Evolutionary conservation across 2,113 vertebrate species (phyloP).

Genomic region (Grammomys surdaster): DNA sequence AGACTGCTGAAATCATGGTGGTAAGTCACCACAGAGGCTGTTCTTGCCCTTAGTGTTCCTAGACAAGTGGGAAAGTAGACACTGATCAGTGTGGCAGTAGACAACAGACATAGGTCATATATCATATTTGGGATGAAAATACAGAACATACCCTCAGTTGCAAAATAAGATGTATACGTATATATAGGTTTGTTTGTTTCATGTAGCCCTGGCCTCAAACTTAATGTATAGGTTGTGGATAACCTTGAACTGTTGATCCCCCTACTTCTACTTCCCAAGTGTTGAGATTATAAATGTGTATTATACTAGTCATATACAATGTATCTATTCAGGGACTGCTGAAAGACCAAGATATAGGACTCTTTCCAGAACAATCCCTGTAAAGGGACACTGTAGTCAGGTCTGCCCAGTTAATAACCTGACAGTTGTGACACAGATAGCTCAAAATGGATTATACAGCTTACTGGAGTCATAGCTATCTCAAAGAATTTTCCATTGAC

Average conservation of each 20-base stretch:
- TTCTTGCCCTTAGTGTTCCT: not conserved
- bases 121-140: not conserved
- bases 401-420: constrained; percentile 98
- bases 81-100: not conserved
- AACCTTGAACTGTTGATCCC: not conserved
- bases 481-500: constrained; percentile 98
- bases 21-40: not conserved
- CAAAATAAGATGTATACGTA: not conserved
- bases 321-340: constrained; percentile 98
- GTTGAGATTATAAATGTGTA: not conserved
- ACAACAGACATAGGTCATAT: not conserved
- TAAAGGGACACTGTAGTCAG: constrained; percentile 98
- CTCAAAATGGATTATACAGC: constrained; percentile 98
- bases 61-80: not conserved
- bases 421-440: constrained; percentile 97
- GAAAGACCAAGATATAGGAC: constrained; percentile 96
- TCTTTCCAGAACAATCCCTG: constrained; percentile 97
- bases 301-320: not conserved
- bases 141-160: not conserved
- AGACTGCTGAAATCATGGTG: not conserved
- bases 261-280: not conserved
- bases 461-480: constrained; percentile 96
- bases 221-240: not conserved
- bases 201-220: not conserved
- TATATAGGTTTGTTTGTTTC: not conserved